Conservation (phyloP, 2,888 invertebrate genomes). For the Blastobasis adustella region DNA sequence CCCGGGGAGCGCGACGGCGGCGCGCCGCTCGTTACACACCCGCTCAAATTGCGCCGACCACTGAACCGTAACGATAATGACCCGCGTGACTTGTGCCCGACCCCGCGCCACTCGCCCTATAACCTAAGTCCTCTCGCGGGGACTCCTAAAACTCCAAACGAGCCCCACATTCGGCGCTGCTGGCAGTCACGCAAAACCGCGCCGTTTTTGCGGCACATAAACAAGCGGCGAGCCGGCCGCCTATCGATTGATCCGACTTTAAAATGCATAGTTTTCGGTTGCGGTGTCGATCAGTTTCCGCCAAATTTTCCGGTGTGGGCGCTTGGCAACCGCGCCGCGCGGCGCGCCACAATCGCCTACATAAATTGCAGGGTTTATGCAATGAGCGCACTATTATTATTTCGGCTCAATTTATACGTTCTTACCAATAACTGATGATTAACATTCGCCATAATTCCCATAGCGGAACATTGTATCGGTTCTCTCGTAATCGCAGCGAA, state of each 20-base stretch:
- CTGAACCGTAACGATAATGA: conserved; percentile 65
- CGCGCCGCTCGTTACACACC: conserved; percentile 55
- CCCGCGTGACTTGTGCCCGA: conserved; percentile 48
- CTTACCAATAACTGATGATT: conserved; percentile 9
- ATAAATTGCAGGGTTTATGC: conserved; percentile 39
- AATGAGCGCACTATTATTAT: conserved; percentile 20
- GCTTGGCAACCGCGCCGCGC: conserved; percentile 56
- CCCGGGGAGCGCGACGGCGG: conserved; percentile 45
- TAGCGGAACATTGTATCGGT: conserved; percentile 43
- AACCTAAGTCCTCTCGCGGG: conserved; percentile 62
- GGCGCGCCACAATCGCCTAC: conserved; percentile 43
- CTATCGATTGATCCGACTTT: conserved; percentile 66
- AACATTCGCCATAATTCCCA: conserved; percentile 35
- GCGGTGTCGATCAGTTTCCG: conserved; percentile 58
- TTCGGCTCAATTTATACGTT: conserved; percentile 9
- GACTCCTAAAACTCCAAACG: conserved; percentile 55
- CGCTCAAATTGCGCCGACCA: conserved; percentile 56
- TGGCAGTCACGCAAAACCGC: conserved; percentile 64
- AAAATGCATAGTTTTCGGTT: conserved; percentile 64
- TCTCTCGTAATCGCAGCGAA: conserved; percentile 52
- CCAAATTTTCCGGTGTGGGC: conserved; percentile 62
- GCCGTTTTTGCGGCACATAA: conserved; percentile 69
- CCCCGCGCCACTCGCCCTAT: conserved; percentile 43
- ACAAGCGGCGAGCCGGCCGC: conserved; percentile 63
- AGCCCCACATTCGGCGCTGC: conserved; percentile 41